phyloP scores from a whole-genome alignment of 2,113 vertebrate genomes.

The Salminus brasiliensis region DNA sequence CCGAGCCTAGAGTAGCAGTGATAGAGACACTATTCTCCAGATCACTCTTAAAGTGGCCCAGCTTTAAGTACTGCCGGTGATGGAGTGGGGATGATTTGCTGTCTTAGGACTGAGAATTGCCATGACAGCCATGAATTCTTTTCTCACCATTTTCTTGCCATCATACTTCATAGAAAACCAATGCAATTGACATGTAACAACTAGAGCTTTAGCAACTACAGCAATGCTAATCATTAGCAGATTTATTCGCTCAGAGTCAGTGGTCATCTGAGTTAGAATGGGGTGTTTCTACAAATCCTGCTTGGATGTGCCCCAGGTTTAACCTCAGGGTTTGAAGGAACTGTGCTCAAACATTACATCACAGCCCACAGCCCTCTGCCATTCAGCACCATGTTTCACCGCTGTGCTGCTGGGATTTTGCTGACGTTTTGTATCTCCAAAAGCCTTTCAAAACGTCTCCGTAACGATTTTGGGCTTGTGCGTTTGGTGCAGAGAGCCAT shows the following conservation, averaged over 20 bases:
- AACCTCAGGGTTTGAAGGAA: constrained; percentile 49
- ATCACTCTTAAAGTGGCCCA: too few species aligned
- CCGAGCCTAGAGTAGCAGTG: too few species aligned
- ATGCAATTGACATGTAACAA: too few species aligned
- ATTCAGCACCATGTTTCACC: background rate
- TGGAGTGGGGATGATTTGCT: too few species aligned
- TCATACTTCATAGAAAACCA: too few species aligned
- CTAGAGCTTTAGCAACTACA: too few species aligned
- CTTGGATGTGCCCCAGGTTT: constrained; percentile 6
- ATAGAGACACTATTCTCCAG: too few species aligned
- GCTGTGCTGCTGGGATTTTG: constrained; percentile 5
- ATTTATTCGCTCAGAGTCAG: background rate
- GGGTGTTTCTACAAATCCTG: background rate
- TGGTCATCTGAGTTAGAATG: background rate
- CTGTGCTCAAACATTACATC: constrained; percentile 24
- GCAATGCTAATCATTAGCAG: background rate
- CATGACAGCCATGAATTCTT: too few species aligned
- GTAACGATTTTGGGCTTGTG: constrained; percentile 38
- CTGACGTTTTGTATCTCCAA: constrained; percentile 35
- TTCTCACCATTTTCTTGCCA: too few species aligned
- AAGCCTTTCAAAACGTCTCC: constrained; percentile 31
- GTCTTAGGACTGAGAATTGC: too few species aligned
- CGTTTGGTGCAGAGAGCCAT: constrained; percentile 43
- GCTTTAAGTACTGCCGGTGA: too few species aligned
- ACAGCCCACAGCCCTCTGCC: background rate